Percentiles rank a stretch among this genome's conserved stretches.
Conservation (phyloP, 2,888 invertebrate species). For the Zele albiditarsus region DNA sequence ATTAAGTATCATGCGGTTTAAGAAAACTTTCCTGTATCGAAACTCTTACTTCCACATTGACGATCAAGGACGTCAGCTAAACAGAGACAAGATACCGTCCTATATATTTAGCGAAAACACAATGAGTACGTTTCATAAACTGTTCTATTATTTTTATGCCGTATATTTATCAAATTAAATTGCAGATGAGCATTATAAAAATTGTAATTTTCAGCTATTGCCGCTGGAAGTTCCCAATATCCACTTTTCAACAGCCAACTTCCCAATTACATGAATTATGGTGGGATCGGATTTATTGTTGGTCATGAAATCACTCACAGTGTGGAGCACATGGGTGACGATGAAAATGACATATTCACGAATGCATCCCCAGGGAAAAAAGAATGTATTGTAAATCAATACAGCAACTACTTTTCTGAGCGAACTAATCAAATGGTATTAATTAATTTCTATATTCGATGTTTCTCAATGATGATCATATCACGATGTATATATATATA, state of each 20-base stretch:
- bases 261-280: conserved; percentile 20
- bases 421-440: background rate
- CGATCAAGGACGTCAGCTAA: background rate
- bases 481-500: background rate
- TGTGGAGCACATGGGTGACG: background rate
- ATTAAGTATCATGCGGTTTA: background rate
- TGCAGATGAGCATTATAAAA: too few species aligned
- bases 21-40: background rate
- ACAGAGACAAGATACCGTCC: background rate
- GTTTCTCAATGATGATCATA: too few species aligned
- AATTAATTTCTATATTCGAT: too few species aligned
- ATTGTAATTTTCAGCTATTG: background rate
- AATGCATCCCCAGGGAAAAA: background rate
- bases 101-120: background rate
- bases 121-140: background rate
- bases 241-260: background rate
- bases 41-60: background rate
- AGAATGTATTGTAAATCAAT: background rate
- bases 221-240: background rate
- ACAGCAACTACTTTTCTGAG: background rate
- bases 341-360: background rate
- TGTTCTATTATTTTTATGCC: too few species aligned
- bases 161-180: too few species aligned
- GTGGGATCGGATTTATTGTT: background rate
- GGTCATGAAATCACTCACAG: conserved; percentile 14